Evolutionary conservation across 2,113 vertebrate species (phyloP), one percentile per base, ranked within the genome.

Genomic region (Sinocyclocheilus anophthalmus): DNA sequence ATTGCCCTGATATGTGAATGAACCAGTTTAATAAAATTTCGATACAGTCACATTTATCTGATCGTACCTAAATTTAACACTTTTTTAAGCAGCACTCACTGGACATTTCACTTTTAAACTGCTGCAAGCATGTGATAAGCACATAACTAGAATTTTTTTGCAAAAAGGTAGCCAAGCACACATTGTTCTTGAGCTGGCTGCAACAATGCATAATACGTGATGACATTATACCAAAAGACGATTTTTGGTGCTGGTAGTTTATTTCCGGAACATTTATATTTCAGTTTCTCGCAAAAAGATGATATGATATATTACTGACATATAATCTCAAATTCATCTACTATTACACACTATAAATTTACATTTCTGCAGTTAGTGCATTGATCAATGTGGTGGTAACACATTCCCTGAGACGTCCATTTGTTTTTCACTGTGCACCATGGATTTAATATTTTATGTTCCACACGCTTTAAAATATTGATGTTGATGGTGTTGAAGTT

Each of bases 361-460:
- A 13, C 42, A 83, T 33, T 37, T 73, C 50, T 48, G 33, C 33
- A 76, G 33, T 70, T 3, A 11, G 1, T 57, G 50, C 2, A 55
- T 81, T 81, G 67, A 73, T 75, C 65, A 57, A 39, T 61, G 53
- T 77, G 20, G 39, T 63, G 30, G 30, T 63, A 63, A 86, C 22
- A 18, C 10, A 42, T 63, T 42, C 13, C 45, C 37, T 55, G 59
- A 42, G 4, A 50, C 26, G 16, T 55, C 8, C 76, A 57, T 57
- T 18, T 59, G n/a, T 59, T 59, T 59, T 59, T 22, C 7, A 59
- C 4, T 24, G 16, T 77, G 8, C 50, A 57, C 30, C 6, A 22
- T 57, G 16, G 16, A 78, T 33, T 24, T 53, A 39, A 7, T n/a
- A 6, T 39, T 39, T 39, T 39, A 39, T 39, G 6, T 39, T 39